phyloP scores from a whole-genome alignment of 2,797 vertebrate genomes.

The Sternotherus odoratus region DNA sequence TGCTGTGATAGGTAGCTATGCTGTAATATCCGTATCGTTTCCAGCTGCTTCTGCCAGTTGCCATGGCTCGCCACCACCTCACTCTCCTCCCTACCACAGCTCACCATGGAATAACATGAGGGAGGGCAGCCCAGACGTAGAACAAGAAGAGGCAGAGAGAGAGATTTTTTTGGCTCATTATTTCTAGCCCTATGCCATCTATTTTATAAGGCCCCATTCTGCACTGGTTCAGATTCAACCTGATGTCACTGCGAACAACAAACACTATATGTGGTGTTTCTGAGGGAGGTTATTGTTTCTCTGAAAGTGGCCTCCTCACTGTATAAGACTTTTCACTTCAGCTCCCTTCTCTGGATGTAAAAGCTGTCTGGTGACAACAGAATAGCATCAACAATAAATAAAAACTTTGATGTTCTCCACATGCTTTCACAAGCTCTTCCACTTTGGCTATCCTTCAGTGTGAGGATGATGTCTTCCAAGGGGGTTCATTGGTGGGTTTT shows the following conservation, averaged over 20 bases:
- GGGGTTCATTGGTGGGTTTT: too few species aligned
- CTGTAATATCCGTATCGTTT: neutral
- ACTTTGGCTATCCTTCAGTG: too few species aligned
- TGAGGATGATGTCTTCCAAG: too few species aligned
- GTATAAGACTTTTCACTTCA: neutral
- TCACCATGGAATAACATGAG: neutral
- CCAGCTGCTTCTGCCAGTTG: neutral
- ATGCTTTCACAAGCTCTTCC: neutral
- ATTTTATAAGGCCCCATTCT: neutral
- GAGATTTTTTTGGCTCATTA: neutral
- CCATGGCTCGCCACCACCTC: neutral
- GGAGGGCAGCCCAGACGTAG: neutral
- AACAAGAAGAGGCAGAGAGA: neutral
- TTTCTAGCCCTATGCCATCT: neutral
- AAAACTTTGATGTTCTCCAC: neutral
- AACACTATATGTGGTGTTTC: neutral
- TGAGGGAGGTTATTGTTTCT: neutral
- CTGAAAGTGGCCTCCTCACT: neutral
- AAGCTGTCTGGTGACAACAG: neutral
- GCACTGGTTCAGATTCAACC: neutral
- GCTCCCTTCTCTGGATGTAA: neutral
- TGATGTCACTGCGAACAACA: neutral
- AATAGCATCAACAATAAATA: neutral
- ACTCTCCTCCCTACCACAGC: neutral
- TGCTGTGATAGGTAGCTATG: neutral